phyloP scores from a whole-genome alignment of 2,113 vertebrate species.

The Vimba vimba region DNA sequence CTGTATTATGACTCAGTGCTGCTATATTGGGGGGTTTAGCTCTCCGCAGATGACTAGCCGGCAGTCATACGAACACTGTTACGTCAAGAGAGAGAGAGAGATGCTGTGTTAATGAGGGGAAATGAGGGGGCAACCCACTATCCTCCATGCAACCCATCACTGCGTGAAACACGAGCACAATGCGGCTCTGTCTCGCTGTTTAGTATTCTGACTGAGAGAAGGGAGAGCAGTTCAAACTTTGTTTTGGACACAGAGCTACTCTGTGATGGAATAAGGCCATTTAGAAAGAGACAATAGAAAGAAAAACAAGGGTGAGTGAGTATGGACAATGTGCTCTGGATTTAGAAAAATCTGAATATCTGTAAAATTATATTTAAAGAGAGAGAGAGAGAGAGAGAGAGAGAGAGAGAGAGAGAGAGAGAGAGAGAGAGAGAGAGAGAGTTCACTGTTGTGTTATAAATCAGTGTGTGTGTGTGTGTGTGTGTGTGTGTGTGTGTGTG shows the following conservation, averaged over 20 bases:
- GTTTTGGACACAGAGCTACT: constrained; percentile 6
- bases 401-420: background rate
- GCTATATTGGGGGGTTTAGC: background rate
- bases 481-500: no score
- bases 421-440: background rate
- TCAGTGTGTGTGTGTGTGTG: background rate
- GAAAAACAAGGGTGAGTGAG: background rate
- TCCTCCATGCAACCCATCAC: background rate
- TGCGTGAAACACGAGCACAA: constrained; percentile 22
- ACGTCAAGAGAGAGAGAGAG: constrained; percentile 7
- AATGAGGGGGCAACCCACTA: background rate
- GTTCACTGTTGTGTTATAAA: background rate
- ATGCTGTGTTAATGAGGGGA: constrained; percentile 18
- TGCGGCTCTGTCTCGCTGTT: constrained; percentile 33
- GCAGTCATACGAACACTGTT: background rate
- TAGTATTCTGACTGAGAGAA: constrained; percentile 40
- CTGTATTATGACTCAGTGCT: constrained; percentile 5
- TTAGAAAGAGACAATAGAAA: constrained; percentile 13
- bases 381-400: background rate
- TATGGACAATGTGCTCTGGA: background rate
- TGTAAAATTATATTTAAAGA: background rate
- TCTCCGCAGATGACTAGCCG: background rate
- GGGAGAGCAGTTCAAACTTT: constrained; percentile 25
- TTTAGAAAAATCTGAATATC: background rate
- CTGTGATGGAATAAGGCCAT: constrained; percentile 36